Base-by-base conservation (phyloP, 1,140 invertebrate genomes). In the Tachypleus tridentatus region DNA sequence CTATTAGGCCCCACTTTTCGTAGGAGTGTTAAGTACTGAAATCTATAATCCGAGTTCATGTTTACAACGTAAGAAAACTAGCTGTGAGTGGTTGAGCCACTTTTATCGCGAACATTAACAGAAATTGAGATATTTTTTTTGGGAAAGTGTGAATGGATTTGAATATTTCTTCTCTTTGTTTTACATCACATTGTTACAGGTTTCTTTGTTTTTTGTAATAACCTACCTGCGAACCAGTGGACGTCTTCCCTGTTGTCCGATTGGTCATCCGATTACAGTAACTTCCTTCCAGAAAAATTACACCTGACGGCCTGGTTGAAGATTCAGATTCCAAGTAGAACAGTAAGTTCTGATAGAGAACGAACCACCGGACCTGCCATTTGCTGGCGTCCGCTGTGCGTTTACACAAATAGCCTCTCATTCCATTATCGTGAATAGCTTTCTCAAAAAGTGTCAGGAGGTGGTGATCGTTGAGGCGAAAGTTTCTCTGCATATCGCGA, bases 321-420 rank as follows among this genome's bases (percentile, higher is more conserved):
- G 70, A 69, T 67, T 94, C 91, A 61, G 83, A 86, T 71, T 96
- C 93, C 75, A 90, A 95, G 77, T 94, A 94, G 77, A 94, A 94
- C 64, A 95, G 78, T 64, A 94, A 75, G 78, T 95, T 96, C 84
- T 95, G 92, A 75, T 94, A 95, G 4, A 96, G 82, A 47, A 91
- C 83, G 75, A 95, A 95, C 85, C 88, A 95, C 51, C 91, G 78
- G 56, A 88, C 78, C 76, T 93, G 91, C 92, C 92, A 96, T 77
- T 92, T 93, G 63, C 83, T 84, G 66, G 83, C 87, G 74, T 93
- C 91, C 1, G 88, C 84, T 58, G 87, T 90, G 63, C 87, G 80
- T 77, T 95, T 95, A 78, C 90, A 86, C 64, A 95, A 81, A 77
- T 87, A 87, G 50, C 92, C 91, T 49, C 84, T 80, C 76, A 87